A percentile compares a stretch with the other conserved stretches of the same genome.
These are phyloP conservation scores for Sesamia inferens DNA, from an alignment of 2,888 invertebrate genomes.

Conservation along the genomic window DNA sequence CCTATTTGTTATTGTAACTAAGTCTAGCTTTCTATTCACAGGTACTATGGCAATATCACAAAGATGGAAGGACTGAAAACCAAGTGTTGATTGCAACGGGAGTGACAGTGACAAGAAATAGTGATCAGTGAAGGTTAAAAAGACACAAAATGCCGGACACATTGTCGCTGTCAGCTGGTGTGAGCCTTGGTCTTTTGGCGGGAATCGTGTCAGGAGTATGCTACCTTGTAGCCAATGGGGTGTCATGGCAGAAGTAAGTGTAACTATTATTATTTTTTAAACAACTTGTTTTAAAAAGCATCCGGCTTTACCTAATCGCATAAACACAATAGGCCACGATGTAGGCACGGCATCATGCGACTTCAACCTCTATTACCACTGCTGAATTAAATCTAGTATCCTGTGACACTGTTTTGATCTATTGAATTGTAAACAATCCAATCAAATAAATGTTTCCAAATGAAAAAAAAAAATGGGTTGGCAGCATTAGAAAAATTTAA, in stretches of 20 bases:
- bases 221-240: constrained; percentile 90
- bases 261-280: neutral
- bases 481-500: too few species aligned
- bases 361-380: too few species aligned
- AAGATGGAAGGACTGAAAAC: constrained; percentile 28
- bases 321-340: too few species aligned
- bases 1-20: neutral
- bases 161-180: constrained; percentile 89
- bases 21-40: constrained; percentile 21
- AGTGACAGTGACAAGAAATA: constrained; percentile 43
- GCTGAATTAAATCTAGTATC: too few species aligned
- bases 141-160: constrained; percentile 87
- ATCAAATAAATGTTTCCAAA: too few species aligned
- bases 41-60: constrained; percentile 37
- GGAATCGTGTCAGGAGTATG: constrained; percentile 93
- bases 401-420: too few species aligned
- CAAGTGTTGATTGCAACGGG: constrained; percentile 27
- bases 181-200: constrained; percentile 92
- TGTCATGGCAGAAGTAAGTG: constrained; percentile 89
- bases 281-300: neutral
- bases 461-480: too few species aligned
- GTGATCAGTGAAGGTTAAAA: constrained; percentile 27
- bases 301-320: neutral
- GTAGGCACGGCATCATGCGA: too few species aligned
- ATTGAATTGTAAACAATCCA: too few species aligned